These are phyloP conservation scores for Asteroscopus sphinx DNA, from an alignment of 2,888 invertebrate species.

Conservation along the genomic window DNA sequence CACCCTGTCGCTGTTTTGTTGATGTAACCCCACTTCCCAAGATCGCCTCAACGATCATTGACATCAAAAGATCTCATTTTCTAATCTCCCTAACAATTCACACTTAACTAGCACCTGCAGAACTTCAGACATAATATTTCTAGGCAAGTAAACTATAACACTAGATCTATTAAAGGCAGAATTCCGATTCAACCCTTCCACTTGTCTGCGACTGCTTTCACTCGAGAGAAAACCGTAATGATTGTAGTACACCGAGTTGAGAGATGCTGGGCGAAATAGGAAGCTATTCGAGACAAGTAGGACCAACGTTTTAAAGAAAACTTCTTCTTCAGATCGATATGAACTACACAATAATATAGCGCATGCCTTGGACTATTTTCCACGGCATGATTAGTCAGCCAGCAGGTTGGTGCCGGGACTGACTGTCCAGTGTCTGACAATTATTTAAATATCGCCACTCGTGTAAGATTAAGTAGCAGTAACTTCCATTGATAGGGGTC, in stretches of 20 bases:
- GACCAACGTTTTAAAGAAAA: too few species aligned
- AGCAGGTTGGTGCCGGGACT: too few species aligned
- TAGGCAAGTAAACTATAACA: conserved; percentile 34
- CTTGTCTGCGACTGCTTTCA: conserved; percentile 50
- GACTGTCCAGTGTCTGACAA: too few species aligned
- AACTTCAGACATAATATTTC: conserved; percentile 4
- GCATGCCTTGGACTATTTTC: too few species aligned
- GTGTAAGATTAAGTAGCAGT: too few species aligned
- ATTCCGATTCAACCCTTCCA: conserved; percentile 58
- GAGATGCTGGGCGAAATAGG: conserved; percentile 12
- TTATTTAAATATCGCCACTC: too few species aligned
- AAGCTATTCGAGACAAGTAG: not conserved
- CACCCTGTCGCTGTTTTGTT: too few species aligned
- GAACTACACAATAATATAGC: too few species aligned
- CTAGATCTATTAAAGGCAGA: conserved; percentile 40
- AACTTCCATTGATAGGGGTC: too few species aligned
- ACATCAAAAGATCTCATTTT: not conserved
- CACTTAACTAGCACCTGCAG: conserved; percentile 5
- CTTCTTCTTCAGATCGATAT: too few species aligned
- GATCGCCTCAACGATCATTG: conserved; percentile 15
- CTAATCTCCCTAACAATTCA: not conserved
- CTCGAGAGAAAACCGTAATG: conserved; percentile 53
- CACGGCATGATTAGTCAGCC: too few species aligned
- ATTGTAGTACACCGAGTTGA: conserved; percentile 12
- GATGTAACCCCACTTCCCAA: too few species aligned